Conservation (phyloP, 2,797 vertebrate species). For the Karalla daura region DNA sequence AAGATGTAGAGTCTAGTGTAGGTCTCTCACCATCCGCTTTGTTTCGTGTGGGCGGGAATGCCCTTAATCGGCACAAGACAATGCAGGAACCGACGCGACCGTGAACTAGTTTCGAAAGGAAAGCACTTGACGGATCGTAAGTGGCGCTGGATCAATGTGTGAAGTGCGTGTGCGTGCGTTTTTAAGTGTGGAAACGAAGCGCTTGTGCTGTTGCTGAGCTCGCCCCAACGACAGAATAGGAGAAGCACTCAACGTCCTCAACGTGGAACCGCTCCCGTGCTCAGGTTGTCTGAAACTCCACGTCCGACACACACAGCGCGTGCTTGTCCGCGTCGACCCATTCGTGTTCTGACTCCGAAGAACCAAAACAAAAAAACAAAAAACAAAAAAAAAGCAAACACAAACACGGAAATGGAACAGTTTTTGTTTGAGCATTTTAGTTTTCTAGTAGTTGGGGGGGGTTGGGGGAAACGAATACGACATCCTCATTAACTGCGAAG, state of each 20-base stretch:
- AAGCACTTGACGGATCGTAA: slow-evolving; percentile 28
- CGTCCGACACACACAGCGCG: slow-evolving; percentile 22
- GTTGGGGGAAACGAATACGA: too few relatives aligned
- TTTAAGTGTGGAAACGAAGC: slow-evolving; percentile 30
- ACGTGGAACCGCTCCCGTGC: slow-evolving; percentile 41
- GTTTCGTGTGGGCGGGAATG: slow-evolving; percentile 16
- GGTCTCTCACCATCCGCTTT: slow-evolving; percentile 10
- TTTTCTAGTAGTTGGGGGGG: too few relatives aligned
- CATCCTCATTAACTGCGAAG: slow-evolving; percentile 41
- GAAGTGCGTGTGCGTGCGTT: slow-evolving; percentile 23
- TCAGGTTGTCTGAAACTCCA: slow-evolving; percentile 64
- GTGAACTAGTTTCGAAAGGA: slow-evolving; percentile 40
- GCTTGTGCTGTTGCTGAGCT: slow-evolving; percentile 21
- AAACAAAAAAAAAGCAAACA: too few relatives aligned
- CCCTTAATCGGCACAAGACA: slow-evolving; percentile 39
- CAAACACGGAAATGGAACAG: too few relatives aligned
- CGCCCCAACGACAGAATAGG: slow-evolving; percentile 29
- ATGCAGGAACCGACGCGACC: slow-evolving; percentile 59
- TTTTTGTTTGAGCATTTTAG: too few relatives aligned
- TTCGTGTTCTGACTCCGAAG: slow-evolving; percentile 36
- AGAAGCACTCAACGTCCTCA: slow-evolving; percentile 34
- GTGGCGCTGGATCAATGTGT: slow-evolving; percentile 29
- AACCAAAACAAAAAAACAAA: slow-evolving; percentile 62
- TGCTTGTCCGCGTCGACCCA: slow-evolving; percentile 20
- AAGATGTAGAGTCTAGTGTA: slow-evolving; percentile 24